Evolutionary conservation across 1,140 invertebrate species (phyloP).

Genomic region (Copidosoma floridanum): DNA sequence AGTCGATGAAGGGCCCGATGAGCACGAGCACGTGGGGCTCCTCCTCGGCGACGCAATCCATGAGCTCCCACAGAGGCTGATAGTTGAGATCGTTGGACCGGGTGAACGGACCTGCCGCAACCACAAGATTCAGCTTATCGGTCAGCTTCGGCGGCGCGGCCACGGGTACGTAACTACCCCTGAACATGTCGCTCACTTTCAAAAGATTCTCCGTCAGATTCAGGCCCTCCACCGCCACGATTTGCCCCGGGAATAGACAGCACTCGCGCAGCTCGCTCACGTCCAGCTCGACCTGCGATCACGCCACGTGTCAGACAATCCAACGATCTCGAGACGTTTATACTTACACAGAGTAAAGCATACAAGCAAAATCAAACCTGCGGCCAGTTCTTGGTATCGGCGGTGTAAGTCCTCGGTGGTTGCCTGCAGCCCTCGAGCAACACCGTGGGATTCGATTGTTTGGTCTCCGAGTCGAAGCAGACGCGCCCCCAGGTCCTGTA

Average conservation of each 20-base stretch:
- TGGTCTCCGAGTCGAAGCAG: constrained; percentile 60
- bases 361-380: not conserved
- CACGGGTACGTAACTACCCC: constrained; percentile 49
- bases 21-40: constrained; percentile 79
- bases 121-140: constrained; percentile 63
- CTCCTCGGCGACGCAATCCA: constrained; percentile 66
- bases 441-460: constrained; percentile 59
- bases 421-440: constrained; percentile 68
- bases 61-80: constrained; percentile 77
- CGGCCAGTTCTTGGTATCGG: constrained; percentile 17
- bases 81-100: constrained; percentile 72
- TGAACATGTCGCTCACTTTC: constrained; percentile 66
- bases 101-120: constrained; percentile 82
- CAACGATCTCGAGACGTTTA: too few relatives aligned
- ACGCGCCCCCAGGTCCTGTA: constrained; percentile 67
- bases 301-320: too few relatives aligned
- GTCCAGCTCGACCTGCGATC: constrained; percentile 56
- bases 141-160: constrained; percentile 37
- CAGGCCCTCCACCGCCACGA: constrained; percentile 71
- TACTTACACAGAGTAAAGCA: not conserved
- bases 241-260: constrained; percentile 82
- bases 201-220: constrained; percentile 70
- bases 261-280: constrained; percentile 66
- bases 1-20: constrained; percentile 81
- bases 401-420: constrained; percentile 40